Percentiles rank a stretch among this genome's conserved stretches.
Conservation (phyloP, 2,888 invertebrate species). For the Synergus umbraculus region DNA sequence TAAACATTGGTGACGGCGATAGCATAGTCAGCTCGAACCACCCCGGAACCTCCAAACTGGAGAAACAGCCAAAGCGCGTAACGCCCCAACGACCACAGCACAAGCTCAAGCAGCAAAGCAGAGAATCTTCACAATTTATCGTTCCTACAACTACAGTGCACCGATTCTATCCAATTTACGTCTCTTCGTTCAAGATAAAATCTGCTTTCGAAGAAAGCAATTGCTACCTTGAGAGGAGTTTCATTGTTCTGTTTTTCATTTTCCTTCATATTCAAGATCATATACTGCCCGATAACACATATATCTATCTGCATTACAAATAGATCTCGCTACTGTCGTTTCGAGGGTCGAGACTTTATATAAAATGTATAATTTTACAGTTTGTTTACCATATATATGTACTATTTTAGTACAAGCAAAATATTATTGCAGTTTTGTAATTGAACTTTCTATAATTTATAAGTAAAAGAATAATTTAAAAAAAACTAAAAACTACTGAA, state of each 20-base stretch:
- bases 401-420: too few species aligned
- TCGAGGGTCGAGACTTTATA: too few species aligned
- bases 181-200: constrained; percentile 25
- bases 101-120: constrained; percentile 36
- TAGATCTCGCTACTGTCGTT: too few species aligned
- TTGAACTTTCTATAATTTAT: too few species aligned
- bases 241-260: not conserved
- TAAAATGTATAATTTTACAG: too few species aligned
- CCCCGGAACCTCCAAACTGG: constrained; percentile 44
- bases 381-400: too few species aligned
- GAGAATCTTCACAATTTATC: constrained; percentile 38
- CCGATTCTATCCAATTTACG: constrained; percentile 38
- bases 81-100: constrained; percentile 44
- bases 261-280: not conserved
- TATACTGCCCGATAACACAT: too few species aligned
- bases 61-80: constrained; percentile 46
- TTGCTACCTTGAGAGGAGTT: not conserved
- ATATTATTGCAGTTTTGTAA: too few species aligned
- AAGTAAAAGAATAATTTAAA: too few species aligned
- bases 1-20: constrained; percentile 37
- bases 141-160: constrained; percentile 16
- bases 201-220: constrained; percentile 24
- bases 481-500: too few species aligned
- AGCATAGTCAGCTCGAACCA: constrained; percentile 38
- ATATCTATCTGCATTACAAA: too few species aligned